These are phyloP conservation scores for Colius striatus DNA, from an alignment of 2,113 vertebrate genomes.

Conservation along the genomic window DNA sequence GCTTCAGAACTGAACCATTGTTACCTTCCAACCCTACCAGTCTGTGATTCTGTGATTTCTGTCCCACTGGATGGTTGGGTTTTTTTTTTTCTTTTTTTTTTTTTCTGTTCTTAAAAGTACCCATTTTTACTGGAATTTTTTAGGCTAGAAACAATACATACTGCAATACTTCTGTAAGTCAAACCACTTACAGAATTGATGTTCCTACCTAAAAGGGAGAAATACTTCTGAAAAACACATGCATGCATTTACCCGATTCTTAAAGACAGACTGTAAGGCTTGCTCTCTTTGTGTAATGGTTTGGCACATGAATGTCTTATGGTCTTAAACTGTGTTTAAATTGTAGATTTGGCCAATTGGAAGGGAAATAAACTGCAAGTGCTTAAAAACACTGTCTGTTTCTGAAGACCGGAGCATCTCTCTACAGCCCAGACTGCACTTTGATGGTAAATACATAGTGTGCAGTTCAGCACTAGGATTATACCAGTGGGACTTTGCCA, in stretches of 20 bases:
- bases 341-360: conserved; percentile 96
- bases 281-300: not conserved
- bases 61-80: not conserved
- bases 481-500: conserved; percentile 98
- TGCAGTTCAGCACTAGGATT: conserved; percentile 96
- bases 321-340: conserved; percentile 14
- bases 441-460: conserved; percentile 93
- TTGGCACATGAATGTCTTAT: not conserved
- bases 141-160: not conserved
- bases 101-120: not conserved
- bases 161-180: not conserved
- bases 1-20: not conserved
- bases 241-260: not conserved
- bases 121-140: not conserved
- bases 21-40: too few relatives aligned
- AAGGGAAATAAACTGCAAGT: conserved; percentile 97
- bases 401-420: conserved; percentile 96
- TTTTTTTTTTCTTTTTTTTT: not conserved
- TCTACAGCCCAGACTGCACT: conserved; percentile 95
- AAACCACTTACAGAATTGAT: not conserved
- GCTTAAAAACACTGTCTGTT: conserved; percentile 93
- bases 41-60: too few relatives aligned
- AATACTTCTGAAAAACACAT: not conserved
- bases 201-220: not conserved
- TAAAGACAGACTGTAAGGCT: not conserved